Evolutionary conservation across 1,140 invertebrate species (phyloP), one percentile per base, ranked within the genome.

Genomic region (Neodiprion lecontei): DNA sequence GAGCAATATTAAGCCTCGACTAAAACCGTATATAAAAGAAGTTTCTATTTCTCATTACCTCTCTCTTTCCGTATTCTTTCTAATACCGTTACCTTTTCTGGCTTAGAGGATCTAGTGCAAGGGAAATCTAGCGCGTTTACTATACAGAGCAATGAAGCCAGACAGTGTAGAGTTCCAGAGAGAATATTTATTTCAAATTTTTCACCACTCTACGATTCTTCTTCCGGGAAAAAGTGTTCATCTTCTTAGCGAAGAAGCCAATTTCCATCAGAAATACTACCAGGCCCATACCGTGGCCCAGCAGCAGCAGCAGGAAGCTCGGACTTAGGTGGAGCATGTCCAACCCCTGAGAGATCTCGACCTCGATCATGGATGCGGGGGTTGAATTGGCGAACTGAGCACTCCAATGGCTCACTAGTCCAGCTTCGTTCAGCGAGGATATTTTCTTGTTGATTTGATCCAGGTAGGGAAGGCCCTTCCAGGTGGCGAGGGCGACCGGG

Each of bases 401-500:
- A 61, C 53, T 61, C 48, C 82, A 79, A 67, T 76, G 76, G 1
- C 78, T 66, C 4, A 84, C 71, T 14, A 87, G 75, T 1, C 86
- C 86, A n/a, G 7, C 70, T 47, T 83, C 77, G 1, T 79, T 76
- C 0, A 82, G 53, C 0, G 48, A 4, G 1, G 70, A 70, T 1
- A 87, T 81, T 7, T 71, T 77, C 4, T 61, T 9, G 49, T 87
- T 77, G 11, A 87, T 66, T n/a, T 70, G 48, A 1, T 65, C 48
- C 14, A 86, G 67, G 49, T 82, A 82, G 0, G 85, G 83, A 11
- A 86, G 77, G 0, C 82, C 85, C 9, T 74, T 76, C 79, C 82
- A 80, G 0, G 81, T 76, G 0, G 83, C 83, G 8, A 88, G 77
- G 0, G 80, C 80, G 8, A 88, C 48, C 0, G 87, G 85, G 72